Percentiles rank a stretch among this genome's conserved stretches.
These are phyloP conservation scores for Meiosimyza platycephala DNA, from an alignment of 2,888 invertebrate genomes.

Conservation along the genomic window DNA sequence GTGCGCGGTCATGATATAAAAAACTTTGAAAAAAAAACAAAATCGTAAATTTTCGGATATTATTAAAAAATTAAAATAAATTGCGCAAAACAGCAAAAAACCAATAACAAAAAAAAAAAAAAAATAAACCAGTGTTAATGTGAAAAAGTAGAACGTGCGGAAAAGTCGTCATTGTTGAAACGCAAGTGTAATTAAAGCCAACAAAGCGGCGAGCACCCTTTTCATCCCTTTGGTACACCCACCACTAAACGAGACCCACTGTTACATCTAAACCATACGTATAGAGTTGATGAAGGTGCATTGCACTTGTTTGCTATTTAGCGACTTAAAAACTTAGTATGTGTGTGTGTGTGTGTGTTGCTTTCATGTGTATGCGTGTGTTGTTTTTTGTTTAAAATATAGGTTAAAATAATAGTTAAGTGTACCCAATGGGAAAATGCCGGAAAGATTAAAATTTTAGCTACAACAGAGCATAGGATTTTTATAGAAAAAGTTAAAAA, in stretches of 20 bases:
- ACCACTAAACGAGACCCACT: background rate
- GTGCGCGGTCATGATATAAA: background rate
- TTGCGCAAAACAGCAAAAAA: background rate
- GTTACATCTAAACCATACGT: background rate
- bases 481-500: too few relatives aligned
- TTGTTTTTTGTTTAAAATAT: slow-evolving; percentile 15
- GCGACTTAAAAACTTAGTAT: too few relatives aligned
- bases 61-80: background rate
- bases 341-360: background rate
- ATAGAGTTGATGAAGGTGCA: slow-evolving; percentile 16
- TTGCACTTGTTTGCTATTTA: slow-evolving; percentile 23
- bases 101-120: too few relatives aligned
- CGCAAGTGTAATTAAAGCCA: slow-evolving; percentile 10
- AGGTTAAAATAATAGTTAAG: slow-evolving; percentile 31
- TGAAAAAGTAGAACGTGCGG: background rate
- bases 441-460: too few relatives aligned
- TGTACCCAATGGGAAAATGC: background rate
- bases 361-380: slow-evolving; percentile 1
- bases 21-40: slow-evolving; percentile 1
- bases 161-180: background rate
- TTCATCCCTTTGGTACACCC: background rate
- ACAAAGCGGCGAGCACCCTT: background rate
- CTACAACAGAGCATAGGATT: too few relatives aligned
- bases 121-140: background rate
- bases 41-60: background rate